Evolutionary conservation across 1,140 invertebrate species (phyloP), one percentile per base, ranked within the genome.

Genomic region (Drosophila pseudoobscura): DNA sequence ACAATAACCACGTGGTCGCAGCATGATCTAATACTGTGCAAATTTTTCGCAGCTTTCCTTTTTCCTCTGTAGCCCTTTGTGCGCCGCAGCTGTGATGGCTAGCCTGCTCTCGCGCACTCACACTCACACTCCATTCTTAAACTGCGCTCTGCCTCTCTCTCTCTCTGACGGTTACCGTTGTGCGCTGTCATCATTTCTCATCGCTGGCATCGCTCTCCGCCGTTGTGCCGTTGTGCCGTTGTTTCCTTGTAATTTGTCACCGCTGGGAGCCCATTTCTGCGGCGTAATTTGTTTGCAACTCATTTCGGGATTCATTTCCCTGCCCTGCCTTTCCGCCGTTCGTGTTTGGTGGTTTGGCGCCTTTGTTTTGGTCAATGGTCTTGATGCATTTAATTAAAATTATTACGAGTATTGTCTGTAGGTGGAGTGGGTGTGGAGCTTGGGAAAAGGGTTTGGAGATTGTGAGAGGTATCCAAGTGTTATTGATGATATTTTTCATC

Each of bases 171-270:
- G 52, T 75, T 72, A 50, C 61, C 72, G 60, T 57, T 71, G 84
- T 57, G 64, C 64, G 60, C 64, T 87, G 83, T 87, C 78, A 75
- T 88, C 83, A 87, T 87, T 88, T 75, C 83, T 87, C 83, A 88
- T 87, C 59, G 72, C 58, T 59, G 61, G 43, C 43, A 11, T 15
- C 29, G 39, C 52, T 15, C 31, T 45, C 11, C 45, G 13, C 44
- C 39, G 47, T 62, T 62, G 59, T 66, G 13, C 44, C 39, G 47
- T 62, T 62, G 59, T 66, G 13, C 44, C 39, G 76, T 68, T 84
- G 75, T 73, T 87, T 74, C 66, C 83, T 78, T 88, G 78, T 88
- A 87, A 87, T 87, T 87, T 87, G 82, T 87, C 82, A 88, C 82
- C 59, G 82, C 83, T 87, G 82, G 35, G 83, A 87, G 82, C 78